phyloP scores from a whole-genome alignment of 2,113 vertebrate species.

The Paralichthys olivaceus region DNA sequence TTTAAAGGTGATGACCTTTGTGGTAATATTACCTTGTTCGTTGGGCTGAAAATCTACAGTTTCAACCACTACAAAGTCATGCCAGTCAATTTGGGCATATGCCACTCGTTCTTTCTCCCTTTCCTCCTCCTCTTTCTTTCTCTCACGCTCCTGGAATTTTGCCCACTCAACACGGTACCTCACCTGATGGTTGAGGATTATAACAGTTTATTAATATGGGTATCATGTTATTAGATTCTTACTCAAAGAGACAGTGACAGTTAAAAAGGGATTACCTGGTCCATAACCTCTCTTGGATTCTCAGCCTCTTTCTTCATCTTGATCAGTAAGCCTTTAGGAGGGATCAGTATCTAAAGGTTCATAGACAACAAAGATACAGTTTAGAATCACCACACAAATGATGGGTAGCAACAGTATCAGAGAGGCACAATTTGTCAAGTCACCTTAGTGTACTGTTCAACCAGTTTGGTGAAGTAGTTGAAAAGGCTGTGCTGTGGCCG shows the following conservation, averaged over 20 bases:
- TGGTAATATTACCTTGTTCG: conserved; percentile 88
- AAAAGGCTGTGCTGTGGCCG: conserved; percentile 98
- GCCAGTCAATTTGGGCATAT: conserved; percentile 99
- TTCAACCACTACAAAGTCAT: conserved; percentile 98
- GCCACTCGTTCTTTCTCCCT: conserved; percentile 96
- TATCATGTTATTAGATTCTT: background rate
- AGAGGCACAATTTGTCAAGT: background rate
- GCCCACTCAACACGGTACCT: conserved; percentile 98
- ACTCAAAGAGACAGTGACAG: background rate
- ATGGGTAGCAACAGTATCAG: background rate
- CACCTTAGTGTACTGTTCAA: conserved; percentile 99
- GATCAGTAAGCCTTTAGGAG: conserved; percentile 92
- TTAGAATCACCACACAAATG: background rate
- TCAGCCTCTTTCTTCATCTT: conserved; percentile 96
- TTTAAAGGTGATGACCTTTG: background rate
- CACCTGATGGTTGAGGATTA: conserved; percentile 80
- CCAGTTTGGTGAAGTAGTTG: conserved; percentile 99
- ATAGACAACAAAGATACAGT: conserved; percentile 34
- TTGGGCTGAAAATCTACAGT: conserved; percentile 98
- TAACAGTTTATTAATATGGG: conserved; percentile 9
- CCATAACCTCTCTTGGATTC: conserved; percentile 95
- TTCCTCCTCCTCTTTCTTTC: conserved; percentile 98
- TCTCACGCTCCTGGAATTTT: conserved; percentile 96
- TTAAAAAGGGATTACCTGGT: conserved; percentile 87
- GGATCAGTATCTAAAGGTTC: conserved; percentile 90